phyloP scores from a whole-genome alignment of 2,888 invertebrate species.

The Fragum whitleyi region DNA sequence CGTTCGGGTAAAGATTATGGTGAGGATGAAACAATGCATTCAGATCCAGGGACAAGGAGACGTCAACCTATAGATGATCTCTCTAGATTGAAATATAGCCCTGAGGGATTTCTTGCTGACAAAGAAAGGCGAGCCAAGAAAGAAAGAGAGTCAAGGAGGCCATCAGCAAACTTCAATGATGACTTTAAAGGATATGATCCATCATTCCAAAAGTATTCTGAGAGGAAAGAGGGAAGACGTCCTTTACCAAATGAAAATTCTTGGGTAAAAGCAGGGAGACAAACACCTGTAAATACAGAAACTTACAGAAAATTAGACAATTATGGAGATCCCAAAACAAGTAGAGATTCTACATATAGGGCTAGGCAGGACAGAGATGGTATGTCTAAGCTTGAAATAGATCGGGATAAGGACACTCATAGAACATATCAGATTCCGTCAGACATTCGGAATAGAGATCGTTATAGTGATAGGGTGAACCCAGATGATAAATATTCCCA shows the following conservation, averaged over 20 bases:
- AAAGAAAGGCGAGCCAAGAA: slow-evolving; percentile 35
- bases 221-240: not conserved
- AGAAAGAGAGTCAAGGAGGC: slow-evolving; percentile 49
- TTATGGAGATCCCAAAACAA: not conserved
- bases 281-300: slow-evolving; percentile 35
- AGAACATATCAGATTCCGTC: slow-evolving; percentile 23
- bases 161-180: slow-evolving; percentile 23
- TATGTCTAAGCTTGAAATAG: not conserved
- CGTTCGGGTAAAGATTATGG: not conserved
- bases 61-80: not conserved
- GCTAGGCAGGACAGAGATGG: not conserved
- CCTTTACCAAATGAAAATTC: slow-evolving; percentile 48
- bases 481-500: slow-evolving; percentile 9
- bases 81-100: slow-evolving; percentile 37
- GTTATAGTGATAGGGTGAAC: slow-evolving; percentile 24
- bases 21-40: slow-evolving; percentile 36
- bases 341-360: slow-evolving; percentile 2
- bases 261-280: slow-evolving; percentile 47
- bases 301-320: slow-evolving; percentile 22
- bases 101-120: slow-evolving; percentile 60
- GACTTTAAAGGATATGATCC: slow-evolving; percentile 5
- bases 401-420: slow-evolving; percentile 26
- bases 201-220: not conserved
- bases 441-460: slow-evolving; percentile 25
- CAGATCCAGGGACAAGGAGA: slow-evolving; percentile 51